Percentiles rank a stretch among this genome's conserved stretches.
Evolutionary conservation across 1,140 invertebrate genomes (phyloP).

Genomic region (Platorchestia sp.): DNA sequence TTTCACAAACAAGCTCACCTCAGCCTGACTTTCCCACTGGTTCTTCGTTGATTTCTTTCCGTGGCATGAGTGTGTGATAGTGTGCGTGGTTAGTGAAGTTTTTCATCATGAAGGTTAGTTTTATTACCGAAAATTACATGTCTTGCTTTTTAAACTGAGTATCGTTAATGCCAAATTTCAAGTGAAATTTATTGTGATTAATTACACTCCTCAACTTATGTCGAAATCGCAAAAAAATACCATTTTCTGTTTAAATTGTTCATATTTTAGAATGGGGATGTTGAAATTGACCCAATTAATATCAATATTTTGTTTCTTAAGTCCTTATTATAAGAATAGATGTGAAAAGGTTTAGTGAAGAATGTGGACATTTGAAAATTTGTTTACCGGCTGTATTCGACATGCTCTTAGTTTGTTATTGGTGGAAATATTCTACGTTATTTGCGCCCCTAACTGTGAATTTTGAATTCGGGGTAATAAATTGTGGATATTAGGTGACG

Average conservation of each 20-base stretch:
- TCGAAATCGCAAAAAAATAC: not conserved
- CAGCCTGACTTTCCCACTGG: not conserved
- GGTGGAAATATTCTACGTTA: too few relatives aligned
- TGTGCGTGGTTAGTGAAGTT: not conserved
- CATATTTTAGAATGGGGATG: not conserved
- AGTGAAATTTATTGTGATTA: not conserved
- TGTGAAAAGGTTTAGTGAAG: too few relatives aligned
- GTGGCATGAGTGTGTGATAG: not conserved
- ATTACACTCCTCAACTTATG: not conserved
- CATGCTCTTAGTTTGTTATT: too few relatives aligned
- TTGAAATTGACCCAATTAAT: not conserved
- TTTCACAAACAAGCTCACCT: not conserved
- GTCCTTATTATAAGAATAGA: too few relatives aligned
- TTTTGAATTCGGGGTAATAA: too few relatives aligned
- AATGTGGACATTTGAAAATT: too few relatives aligned
- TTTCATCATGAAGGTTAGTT: conserved; percentile 36
- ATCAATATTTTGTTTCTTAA: not conserved
- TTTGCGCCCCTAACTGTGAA: too few relatives aligned
- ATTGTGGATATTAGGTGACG: too few relatives aligned
- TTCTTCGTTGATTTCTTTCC: not conserved
- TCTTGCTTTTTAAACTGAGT: not conserved
- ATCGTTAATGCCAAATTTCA: too few relatives aligned
- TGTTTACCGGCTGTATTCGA: too few relatives aligned
- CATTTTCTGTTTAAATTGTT: not conserved
- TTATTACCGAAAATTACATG: not conserved